Evolutionary conservation across 2,888 invertebrate species (phyloP).

Genomic region (Zelleria hepariella): DNA sequence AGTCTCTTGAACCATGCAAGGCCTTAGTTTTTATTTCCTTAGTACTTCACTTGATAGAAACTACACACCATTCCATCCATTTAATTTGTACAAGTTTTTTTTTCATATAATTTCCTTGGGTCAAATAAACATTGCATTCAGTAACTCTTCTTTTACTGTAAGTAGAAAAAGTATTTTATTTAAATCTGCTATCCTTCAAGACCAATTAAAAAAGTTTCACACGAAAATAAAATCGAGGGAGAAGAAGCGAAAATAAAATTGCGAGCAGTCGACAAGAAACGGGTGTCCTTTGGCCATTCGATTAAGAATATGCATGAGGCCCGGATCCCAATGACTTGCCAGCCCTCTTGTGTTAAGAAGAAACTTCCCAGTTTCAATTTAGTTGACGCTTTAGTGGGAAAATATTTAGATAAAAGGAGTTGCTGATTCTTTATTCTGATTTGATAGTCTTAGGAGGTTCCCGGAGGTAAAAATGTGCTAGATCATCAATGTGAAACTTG

Average conservation of each 20-base stretch:
- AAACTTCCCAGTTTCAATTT: not conserved
- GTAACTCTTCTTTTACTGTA: too few species aligned
- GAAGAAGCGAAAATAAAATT: conserved; percentile 16
- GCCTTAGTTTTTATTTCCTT: too few species aligned
- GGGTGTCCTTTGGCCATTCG: conserved; percentile 28
- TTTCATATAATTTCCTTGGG: not conserved
- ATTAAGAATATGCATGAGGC: conserved; percentile 48
- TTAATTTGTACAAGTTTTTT: too few species aligned
- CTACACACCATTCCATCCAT: too few species aligned
- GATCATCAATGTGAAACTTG: too few species aligned
- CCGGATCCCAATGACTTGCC: conserved; percentile 32
- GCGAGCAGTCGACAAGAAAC: conserved; percentile 22
- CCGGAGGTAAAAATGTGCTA: too few species aligned
- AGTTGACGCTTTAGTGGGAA: not conserved
- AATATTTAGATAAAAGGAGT: not conserved
- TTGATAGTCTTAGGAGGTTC: too few species aligned
- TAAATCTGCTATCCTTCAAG: not conserved
- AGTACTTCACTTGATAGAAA: too few species aligned
- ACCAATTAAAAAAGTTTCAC: not conserved
- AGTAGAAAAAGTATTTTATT: not conserved
- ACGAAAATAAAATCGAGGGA: not conserved
- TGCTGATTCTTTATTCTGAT: not conserved
- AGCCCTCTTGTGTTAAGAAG: too few species aligned
- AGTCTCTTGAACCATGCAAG: too few species aligned
- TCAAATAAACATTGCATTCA: too few species aligned